Conservation (phyloP, 2,888 invertebrate genomes). For the Caenorhabditis sinica region DNA sequence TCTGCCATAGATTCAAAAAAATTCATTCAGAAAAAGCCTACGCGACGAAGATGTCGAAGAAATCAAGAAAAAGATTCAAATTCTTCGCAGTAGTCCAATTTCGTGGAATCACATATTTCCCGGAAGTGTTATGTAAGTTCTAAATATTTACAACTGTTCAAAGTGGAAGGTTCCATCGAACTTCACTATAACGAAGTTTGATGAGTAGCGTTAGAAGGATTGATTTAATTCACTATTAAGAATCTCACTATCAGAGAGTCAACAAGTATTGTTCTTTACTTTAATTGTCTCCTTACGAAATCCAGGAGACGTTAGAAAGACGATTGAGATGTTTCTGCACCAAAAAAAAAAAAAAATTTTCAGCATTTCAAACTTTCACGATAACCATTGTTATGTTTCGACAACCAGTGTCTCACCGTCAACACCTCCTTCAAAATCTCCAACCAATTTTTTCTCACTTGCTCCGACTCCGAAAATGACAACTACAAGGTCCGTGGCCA, state of each 20-base stretch:
- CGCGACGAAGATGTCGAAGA: background rate
- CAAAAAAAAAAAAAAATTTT: background rate
- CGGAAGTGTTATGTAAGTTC: slow-evolving; percentile 26
- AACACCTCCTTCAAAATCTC: background rate
- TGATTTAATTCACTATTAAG: too few relatives aligned
- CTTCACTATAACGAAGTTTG: too few relatives aligned
- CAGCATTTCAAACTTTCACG: slow-evolving; percentile 28
- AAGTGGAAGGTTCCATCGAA: too few relatives aligned
- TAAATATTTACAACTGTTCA: too few relatives aligned
- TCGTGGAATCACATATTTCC: slow-evolving; percentile 20
- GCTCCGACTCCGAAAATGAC: slow-evolving; percentile 11
- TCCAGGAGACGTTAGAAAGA: too few relatives aligned
- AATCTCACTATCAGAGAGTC: too few relatives aligned
- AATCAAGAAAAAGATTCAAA: background rate
- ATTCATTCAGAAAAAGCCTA: background rate
- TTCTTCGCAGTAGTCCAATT: background rate
- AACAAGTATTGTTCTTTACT: too few relatives aligned
- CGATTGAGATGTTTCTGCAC: background rate
- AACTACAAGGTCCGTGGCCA: background rate
- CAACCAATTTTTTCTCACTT: slow-evolving; percentile 18
- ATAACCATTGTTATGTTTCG: background rate
- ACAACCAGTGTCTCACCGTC: background rate
- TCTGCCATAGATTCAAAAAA: background rate
- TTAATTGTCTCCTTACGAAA: too few relatives aligned
- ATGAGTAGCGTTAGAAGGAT: too few relatives aligned